Conservation (phyloP, 2,797 vertebrate species). For the Acanthurus lineatus region DNA sequence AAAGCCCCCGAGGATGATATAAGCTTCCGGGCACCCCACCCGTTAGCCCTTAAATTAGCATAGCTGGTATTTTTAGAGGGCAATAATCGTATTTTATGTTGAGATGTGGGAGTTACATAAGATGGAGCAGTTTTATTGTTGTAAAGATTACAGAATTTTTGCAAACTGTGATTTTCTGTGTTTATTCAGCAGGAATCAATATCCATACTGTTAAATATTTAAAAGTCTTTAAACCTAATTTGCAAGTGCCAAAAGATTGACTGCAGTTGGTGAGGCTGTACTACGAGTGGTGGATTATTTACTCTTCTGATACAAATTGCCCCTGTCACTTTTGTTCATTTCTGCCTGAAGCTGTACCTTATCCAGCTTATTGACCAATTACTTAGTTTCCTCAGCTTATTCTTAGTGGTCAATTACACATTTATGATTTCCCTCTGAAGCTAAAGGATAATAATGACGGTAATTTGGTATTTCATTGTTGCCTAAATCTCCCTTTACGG, state of each 20-base stretch:
- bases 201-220: slow-evolving; percentile 85
- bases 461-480: background rate
- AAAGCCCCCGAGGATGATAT: slow-evolving; percentile 43
- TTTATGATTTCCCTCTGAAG: slow-evolving; percentile 50
- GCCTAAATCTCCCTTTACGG: slow-evolving; percentile 6
- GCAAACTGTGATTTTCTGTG: slow-evolving; percentile 58
- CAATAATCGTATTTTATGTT: slow-evolving; percentile 56
- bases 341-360: slow-evolving; percentile 47
- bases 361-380: slow-evolving; percentile 65
- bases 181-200: slow-evolving; percentile 81
- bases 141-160: slow-evolving; percentile 63
- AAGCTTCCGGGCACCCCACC: slow-evolving; percentile 44
- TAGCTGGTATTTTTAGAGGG: slow-evolving; percentile 64
- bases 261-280: slow-evolving; percentile 52
- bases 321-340: slow-evolving; percentile 51
- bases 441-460: slow-evolving; percentile 21
- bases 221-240: slow-evolving; percentile 74
- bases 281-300: slow-evolving; percentile 66
- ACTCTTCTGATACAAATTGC: slow-evolving; percentile 69
- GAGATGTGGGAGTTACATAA: slow-evolving; percentile 51
- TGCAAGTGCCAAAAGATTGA: slow-evolving; percentile 76
- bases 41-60: slow-evolving; percentile 53
- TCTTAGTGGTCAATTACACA: slow-evolving; percentile 54
- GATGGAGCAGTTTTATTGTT: slow-evolving; percentile 39
- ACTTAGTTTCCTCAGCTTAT: slow-evolving; percentile 32